Evolutionary conservation across 2,113 vertebrate species (phyloP).

Genomic region (Pongo abelii): DNA sequence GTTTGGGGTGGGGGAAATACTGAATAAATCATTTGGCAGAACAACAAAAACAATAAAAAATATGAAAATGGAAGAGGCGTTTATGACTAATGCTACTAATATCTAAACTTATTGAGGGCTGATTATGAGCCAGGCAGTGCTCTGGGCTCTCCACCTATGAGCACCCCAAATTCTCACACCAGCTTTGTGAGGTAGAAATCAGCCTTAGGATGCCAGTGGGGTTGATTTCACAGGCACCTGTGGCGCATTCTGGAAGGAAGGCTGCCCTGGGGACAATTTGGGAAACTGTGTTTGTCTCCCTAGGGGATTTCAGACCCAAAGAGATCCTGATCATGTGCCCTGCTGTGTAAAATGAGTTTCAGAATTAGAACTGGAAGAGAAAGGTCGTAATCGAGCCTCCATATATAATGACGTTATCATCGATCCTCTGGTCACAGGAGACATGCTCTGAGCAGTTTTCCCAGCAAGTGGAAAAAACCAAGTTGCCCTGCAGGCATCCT

Average conservation of each 20-base stretch:
- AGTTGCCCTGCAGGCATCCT: background rate
- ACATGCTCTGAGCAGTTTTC: conserved; percentile 20
- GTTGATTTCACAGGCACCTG: background rate
- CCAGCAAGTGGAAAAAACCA: conserved; percentile 42
- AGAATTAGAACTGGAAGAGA: conserved; percentile 34
- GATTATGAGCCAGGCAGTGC: accelerated
- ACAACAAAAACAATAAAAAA: background rate
- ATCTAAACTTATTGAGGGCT: background rate
- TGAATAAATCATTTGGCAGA: background rate
- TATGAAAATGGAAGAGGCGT: background rate
- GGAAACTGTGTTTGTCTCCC: background rate
- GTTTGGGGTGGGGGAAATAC: accelerated
- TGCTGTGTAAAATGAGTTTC: background rate
- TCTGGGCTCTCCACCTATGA: accelerated
- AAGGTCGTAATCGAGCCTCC: background rate
- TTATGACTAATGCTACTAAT: background rate
- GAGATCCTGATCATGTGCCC: background rate
- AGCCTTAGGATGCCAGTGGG: background rate
- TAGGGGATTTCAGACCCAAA: background rate
- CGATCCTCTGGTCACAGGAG: background rate
- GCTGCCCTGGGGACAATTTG: background rate
- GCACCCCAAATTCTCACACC: background rate
- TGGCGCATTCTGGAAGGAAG: background rate
- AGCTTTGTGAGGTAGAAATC: background rate
- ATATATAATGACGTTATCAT: background rate